These are phyloP conservation scores for Ceratosolen fusciceps DNA, from an alignment of 1,140 invertebrate species.

Conservation along the genomic window DNA sequence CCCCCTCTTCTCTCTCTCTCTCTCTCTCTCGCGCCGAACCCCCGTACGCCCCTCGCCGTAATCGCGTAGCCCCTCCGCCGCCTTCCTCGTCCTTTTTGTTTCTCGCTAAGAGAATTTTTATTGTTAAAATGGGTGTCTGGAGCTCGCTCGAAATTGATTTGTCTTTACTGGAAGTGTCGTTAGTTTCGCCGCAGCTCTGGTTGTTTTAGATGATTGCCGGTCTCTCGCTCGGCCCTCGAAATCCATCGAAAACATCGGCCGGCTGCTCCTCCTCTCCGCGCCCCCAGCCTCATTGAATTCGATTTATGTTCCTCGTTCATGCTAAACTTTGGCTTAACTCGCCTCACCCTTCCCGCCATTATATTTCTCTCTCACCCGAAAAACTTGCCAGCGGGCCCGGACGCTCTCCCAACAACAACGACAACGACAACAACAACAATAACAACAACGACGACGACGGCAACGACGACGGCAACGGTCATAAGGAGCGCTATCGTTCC, in stretches of 20 bases:
- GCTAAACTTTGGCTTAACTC: neutral
- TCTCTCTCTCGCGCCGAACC: too few species aligned
- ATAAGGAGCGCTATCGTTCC: too few species aligned
- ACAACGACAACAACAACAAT: too few species aligned
- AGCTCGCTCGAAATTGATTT: conserved; percentile 44
- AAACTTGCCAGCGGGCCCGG: too few species aligned
- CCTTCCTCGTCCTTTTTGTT: conserved; percentile 21
- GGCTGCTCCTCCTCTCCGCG: too few species aligned
- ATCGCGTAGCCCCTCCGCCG: too few species aligned
- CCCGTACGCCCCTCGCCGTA: too few species aligned
- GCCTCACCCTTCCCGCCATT: too few species aligned
- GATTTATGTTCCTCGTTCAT: neutral
- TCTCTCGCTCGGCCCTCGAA: neutral
- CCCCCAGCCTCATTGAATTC: neutral
- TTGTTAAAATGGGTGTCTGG: conserved; percentile 32
- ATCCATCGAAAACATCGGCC: neutral
- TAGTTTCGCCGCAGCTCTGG: conserved; percentile 21
- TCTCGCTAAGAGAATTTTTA: conserved; percentile 50
- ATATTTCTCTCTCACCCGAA: too few species aligned
- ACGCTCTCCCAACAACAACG: too few species aligned
- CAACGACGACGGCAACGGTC: too few species aligned
- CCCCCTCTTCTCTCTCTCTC: neutral
- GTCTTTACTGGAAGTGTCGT: conserved; percentile 46
- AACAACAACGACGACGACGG: too few species aligned
- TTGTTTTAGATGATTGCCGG: conserved; percentile 25